phyloP scores from a whole-genome alignment of 2,797 vertebrate species.

The Pseudotriccus pelzelni region DNA sequence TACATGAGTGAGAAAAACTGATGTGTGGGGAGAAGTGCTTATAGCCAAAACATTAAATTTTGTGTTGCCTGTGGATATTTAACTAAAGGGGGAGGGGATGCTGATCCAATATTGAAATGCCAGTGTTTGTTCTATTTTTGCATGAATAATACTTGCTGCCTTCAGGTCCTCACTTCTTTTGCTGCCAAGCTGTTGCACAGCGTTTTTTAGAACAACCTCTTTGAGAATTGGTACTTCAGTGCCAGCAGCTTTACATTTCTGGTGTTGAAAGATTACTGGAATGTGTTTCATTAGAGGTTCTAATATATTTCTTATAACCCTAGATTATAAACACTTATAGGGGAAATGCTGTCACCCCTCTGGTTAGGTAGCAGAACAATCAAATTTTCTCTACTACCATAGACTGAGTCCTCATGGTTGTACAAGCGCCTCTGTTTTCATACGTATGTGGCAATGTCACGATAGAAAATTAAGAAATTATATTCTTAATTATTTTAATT shows the following conservation, averaged over 20 bases:
- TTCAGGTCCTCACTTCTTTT: conserved; percentile 65
- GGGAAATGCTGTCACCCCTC: conserved; percentile 24
- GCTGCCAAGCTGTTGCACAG: conserved; percentile 71
- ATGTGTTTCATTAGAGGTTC: conserved; percentile 45
- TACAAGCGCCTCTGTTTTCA: neutral
- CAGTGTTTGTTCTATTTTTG: conserved; percentile 72
- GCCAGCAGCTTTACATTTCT: conserved; percentile 70
- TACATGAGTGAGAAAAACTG: conserved; percentile 42
- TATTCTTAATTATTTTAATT: neutral
- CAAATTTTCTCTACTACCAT: neutral
- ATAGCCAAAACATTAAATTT: conserved; percentile 60
- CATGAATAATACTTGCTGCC: conserved; percentile 72
- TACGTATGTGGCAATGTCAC: neutral
- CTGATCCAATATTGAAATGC: conserved; percentile 62
- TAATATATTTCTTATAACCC: neutral
- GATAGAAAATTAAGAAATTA: neutral
- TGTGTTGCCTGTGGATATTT: conserved; percentile 68
- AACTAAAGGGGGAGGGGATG: conserved; percentile 42
- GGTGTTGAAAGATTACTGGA: conserved; percentile 67
- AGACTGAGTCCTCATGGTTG: neutral
- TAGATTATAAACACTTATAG: neutral
- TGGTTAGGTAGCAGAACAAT: conserved; percentile 17
- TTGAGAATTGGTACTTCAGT: conserved; percentile 64
- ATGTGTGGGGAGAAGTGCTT: conserved; percentile 51
- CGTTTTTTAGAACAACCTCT: conserved; percentile 68